Conservation (phyloP, 2,888 invertebrate genomes). For the Dolomedes plantarius region DNA sequence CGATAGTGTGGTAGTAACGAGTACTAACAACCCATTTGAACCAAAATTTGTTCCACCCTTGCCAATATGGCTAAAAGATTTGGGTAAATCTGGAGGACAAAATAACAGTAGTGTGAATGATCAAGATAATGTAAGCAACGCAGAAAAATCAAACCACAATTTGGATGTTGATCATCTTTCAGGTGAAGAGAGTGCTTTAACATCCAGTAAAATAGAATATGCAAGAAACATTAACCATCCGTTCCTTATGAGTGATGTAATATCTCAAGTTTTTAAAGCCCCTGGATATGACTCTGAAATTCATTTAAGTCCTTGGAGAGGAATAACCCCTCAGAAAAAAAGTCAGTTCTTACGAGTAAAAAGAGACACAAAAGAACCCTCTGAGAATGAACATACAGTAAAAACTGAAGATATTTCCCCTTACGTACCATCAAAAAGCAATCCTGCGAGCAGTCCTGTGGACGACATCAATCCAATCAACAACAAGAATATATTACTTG, state of each 20-base stretch:
- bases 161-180: too few species aligned
- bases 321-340: not conserved
- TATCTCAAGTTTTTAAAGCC: conserved; percentile 60
- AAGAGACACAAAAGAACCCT: not conserved
- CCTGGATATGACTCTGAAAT: conserved; percentile 60
- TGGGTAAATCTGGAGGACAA: not conserved
- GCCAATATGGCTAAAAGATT: not conserved
- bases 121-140: not conserved
- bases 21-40: not conserved
- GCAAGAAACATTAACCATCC: not conserved
- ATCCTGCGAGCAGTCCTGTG: not conserved
- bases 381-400: not conserved
- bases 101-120: not conserved
- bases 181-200: too few species aligned
- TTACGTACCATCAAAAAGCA: not conserved
- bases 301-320: conserved; percentile 11
- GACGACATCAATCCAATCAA: not conserved
- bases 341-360: not conserved
- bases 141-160: not conserved
- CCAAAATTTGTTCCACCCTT: not conserved
- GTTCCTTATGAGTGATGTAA: conserved; percentile 27
- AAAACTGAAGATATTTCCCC: too few species aligned
- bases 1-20: too few species aligned
- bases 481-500: not conserved
- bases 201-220: too few species aligned